These are phyloP conservation scores for Heterotis niloticus DNA, from an alignment of 2,113 vertebrate species.

Conservation along the genomic window DNA sequence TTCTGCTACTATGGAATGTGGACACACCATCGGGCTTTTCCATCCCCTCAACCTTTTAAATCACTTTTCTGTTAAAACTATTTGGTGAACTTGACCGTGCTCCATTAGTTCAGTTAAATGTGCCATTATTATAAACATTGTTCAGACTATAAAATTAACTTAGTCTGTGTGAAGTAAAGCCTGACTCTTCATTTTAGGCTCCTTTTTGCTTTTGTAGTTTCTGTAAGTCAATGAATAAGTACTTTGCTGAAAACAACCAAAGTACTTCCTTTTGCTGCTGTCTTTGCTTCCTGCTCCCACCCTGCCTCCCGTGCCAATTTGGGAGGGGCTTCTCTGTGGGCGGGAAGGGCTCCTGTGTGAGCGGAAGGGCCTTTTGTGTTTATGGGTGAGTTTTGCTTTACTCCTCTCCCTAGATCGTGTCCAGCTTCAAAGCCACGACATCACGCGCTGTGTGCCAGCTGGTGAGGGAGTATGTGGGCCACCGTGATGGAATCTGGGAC, in stretches of 20 bases:
- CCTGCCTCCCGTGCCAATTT: neutral
- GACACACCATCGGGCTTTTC: too few relatives aligned
- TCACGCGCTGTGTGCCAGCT: constrained; percentile 93
- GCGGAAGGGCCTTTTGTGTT: neutral
- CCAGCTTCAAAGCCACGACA: constrained; percentile 96
- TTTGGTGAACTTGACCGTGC: too few relatives aligned
- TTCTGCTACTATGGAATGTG: too few relatives aligned
- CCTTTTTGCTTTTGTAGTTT: neutral
- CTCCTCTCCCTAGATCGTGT: constrained; percentile 77
- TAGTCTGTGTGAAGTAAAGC: neutral
- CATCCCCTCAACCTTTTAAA: too few relatives aligned
- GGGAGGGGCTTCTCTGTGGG: neutral
- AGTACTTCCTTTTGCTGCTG: neutral
- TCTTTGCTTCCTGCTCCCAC: neutral
- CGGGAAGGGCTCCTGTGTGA: too few relatives aligned
- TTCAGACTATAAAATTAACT: neutral
- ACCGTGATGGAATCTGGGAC: constrained; percentile 97
- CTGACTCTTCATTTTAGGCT: neutral
- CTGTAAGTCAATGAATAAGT: neutral
- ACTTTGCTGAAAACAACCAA: neutral
- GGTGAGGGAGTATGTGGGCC: constrained; percentile 90
- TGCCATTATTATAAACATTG: neutral
- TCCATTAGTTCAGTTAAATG: too few relatives aligned
- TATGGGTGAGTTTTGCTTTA: neutral
- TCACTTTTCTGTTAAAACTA: too few relatives aligned